A percentile compares a stretch with the other conserved stretches of the same genome.
These are phyloP conservation scores for Arrhamphus sclerolepis DNA, from an alignment of 2,797 vertebrate genomes.

Conservation along the genomic window DNA sequence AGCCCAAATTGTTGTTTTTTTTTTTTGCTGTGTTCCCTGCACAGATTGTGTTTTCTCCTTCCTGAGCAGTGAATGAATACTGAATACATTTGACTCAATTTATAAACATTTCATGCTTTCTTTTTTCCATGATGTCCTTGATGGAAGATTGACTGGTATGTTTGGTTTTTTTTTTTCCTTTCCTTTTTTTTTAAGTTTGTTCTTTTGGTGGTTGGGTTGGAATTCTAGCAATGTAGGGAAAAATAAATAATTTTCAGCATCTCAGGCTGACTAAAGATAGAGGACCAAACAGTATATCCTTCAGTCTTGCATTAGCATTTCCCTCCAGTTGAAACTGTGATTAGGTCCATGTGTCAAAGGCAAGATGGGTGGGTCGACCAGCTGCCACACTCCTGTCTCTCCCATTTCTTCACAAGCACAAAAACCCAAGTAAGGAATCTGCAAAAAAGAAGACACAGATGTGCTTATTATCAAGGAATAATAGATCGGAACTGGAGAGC, in stretches of 20 bases:
- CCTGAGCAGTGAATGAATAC: slow-evolving; percentile 63
- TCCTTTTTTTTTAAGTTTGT: slow-evolving; percentile 17
- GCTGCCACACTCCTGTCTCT: slow-evolving; percentile 95
- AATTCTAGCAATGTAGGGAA: slow-evolving; percentile 49
- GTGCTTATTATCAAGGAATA: slow-evolving; percentile 14
- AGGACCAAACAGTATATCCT: slow-evolving; percentile 26
- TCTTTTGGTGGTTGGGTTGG: slow-evolving; percentile 52
- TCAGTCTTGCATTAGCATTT: slow-evolving; percentile 92
- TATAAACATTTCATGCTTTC: slow-evolving; percentile 22
- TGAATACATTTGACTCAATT: slow-evolving; percentile 46
- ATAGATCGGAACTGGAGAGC: background rate
- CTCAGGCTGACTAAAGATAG: slow-evolving; percentile 34
- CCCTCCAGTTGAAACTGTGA: slow-evolving; percentile 99
- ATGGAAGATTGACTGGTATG: slow-evolving; percentile 49
- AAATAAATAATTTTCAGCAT: slow-evolving; percentile 71
- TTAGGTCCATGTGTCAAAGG: slow-evolving; percentile 98
- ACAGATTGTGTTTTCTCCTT: slow-evolving; percentile 45
- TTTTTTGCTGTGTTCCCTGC: slow-evolving; percentile 35
- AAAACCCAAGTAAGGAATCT: slow-evolving; percentile 98
- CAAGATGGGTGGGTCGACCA: slow-evolving; percentile 95
- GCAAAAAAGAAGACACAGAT: slow-evolving; percentile 45
- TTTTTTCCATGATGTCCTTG: slow-evolving; percentile 58
- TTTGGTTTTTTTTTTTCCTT: slow-evolving; percentile 32
- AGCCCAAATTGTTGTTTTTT: slow-evolving; percentile 33
- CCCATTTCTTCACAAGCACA: slow-evolving; percentile 96